Conservation (phyloP, 2,888 invertebrate species). For the Polylopha cassiicola region DNA sequence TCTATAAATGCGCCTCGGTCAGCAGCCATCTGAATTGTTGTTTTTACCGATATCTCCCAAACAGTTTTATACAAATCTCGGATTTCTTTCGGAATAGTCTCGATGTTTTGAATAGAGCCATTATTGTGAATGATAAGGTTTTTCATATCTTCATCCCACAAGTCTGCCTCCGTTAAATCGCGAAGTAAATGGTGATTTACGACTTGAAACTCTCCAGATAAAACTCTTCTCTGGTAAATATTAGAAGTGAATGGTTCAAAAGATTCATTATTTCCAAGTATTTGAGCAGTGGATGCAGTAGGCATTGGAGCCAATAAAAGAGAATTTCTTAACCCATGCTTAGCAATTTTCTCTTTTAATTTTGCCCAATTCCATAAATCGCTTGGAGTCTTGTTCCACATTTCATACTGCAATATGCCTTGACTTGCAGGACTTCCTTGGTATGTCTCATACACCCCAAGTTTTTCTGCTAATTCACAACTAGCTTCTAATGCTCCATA, state of each 20-base stretch:
- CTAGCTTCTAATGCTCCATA: slow-evolving; percentile 97
- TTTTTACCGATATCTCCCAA: slow-evolving; percentile 97
- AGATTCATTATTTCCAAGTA: slow-evolving; percentile 98
- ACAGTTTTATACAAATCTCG: slow-evolving; percentile 96
- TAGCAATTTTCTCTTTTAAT: slow-evolving; percentile 89
- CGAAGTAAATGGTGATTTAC: slow-evolving; percentile 97
- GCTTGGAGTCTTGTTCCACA: slow-evolving; percentile 95
- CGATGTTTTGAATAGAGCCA: slow-evolving; percentile 95
- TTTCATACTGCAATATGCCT: slow-evolving; percentile 97
- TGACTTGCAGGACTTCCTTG: slow-evolving; percentile 94
- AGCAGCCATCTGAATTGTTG: slow-evolving; percentile 96
- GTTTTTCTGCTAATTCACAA: slow-evolving; percentile 91
- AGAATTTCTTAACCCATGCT: slow-evolving; percentile 95
- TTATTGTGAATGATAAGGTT: slow-evolving; percentile 92
- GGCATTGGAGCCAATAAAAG: slow-evolving; percentile 98
- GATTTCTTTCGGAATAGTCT: slow-evolving; percentile 88
- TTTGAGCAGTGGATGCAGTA: slow-evolving; percentile 99
- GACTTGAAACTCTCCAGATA: slow-evolving; percentile 97
- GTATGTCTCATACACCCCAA: slow-evolving; percentile 94
- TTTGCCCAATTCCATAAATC: slow-evolving; percentile 92
- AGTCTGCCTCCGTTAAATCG: slow-evolving; percentile 91
- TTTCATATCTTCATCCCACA: slow-evolving; percentile 98
- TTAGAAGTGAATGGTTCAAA: slow-evolving; percentile 99
- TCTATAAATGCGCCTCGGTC: slow-evolving; percentile 99
- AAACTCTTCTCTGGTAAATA: slow-evolving; percentile 94